A percentile compares a stretch with the other conserved stretches of the same genome.
Conservation (phyloP, 2,797 vertebrate genomes). For the Girardinus metallicus region DNA sequence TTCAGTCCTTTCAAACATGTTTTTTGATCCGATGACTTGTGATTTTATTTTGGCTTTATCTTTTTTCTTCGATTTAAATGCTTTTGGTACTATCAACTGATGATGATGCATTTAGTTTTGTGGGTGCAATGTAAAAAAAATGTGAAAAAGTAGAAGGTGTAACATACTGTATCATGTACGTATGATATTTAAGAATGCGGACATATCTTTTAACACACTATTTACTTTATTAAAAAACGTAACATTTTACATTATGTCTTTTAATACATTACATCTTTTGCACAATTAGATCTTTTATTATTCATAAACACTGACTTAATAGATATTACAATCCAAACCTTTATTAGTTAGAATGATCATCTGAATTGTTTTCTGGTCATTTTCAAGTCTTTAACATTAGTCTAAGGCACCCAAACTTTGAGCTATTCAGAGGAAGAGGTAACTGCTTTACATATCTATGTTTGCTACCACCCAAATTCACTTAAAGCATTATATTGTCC, state of each 20-base stretch:
- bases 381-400: conserved; percentile 70
- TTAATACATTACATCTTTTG: conserved; percentile 77
- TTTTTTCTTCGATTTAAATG: neutral
- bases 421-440: conserved; percentile 34
- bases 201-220: conserved; percentile 39
- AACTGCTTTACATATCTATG: conserved; percentile 48
- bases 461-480: conserved; percentile 63
- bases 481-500: conserved; percentile 71
- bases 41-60: neutral
- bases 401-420: conserved; percentile 51
- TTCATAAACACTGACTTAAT: conserved; percentile 68
- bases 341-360: conserved; percentile 31
- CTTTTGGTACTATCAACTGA: neutral
- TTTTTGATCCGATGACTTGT: neutral
- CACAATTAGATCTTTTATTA: conserved; percentile 60
- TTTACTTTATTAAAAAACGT: conserved; percentile 71
- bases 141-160: neutral
- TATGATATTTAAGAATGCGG: conserved; percentile 17
- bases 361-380: conserved; percentile 54
- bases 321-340: conserved; percentile 70
- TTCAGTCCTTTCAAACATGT: neutral
- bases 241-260: conserved; percentile 42
- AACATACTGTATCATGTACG: neutral
- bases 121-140: neutral
- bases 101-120: conserved; percentile 30